Conservation (phyloP, 1,140 invertebrate genomes). For the Megalonaias nervosa region DNA sequence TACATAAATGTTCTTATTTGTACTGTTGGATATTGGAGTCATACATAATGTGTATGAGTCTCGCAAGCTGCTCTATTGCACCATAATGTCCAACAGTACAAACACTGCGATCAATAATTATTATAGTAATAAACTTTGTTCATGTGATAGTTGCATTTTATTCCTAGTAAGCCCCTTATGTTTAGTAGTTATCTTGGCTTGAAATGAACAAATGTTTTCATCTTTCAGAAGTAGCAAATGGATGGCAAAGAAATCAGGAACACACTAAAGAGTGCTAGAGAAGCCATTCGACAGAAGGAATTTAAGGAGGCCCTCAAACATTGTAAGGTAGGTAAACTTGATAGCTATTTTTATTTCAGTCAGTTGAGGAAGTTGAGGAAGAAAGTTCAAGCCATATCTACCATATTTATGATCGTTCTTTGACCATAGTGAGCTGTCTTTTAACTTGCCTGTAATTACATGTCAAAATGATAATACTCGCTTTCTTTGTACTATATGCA, state of each 20-base stretch:
- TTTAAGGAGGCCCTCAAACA: slow-evolving; percentile 80
- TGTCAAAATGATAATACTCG: background rate
- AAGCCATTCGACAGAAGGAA: slow-evolving; percentile 81
- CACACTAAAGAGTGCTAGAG: slow-evolving; percentile 80
- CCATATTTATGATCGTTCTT: background rate
- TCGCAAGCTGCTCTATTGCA: too few relatives aligned
- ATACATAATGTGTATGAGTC: too few relatives aligned
- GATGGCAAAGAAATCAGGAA: slow-evolving; percentile 74
- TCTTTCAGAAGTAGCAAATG: slow-evolving; percentile 33
- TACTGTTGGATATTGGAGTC: too few relatives aligned
- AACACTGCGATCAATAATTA: too few relatives aligned
- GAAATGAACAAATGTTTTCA: background rate
- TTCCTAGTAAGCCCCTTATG: too few relatives aligned
- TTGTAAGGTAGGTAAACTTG: slow-evolving; percentile 75
- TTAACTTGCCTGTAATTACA: background rate
- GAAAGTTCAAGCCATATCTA: background rate
- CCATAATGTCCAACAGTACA: too few relatives aligned
- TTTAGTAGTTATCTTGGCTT: background rate
- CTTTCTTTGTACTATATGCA: background rate
- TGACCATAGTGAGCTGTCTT: background rate
- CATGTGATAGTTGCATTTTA: too few relatives aligned
- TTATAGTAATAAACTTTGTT: too few relatives aligned
- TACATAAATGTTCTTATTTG: too few relatives aligned
- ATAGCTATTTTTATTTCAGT: background rate
- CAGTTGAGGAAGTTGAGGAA: background rate